These are phyloP conservation scores for Oncopodura yosiiana DNA, from an alignment of 1,140 invertebrate genomes.

Conservation along the genomic window DNA sequence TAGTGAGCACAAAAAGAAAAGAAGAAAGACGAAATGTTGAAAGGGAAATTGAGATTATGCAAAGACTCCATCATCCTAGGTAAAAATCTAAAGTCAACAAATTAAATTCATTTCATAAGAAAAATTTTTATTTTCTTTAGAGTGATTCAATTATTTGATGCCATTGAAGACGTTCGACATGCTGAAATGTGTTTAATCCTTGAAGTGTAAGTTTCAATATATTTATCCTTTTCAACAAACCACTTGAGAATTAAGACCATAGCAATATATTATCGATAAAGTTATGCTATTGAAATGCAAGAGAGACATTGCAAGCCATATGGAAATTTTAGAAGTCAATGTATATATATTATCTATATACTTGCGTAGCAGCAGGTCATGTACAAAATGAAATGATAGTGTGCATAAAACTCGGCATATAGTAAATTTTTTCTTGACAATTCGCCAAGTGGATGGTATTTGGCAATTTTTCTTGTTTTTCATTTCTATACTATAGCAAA, in stretches of 20 bases:
- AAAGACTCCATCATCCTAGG: constrained; percentile 78
- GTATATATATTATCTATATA: too few species aligned
- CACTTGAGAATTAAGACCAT: neutral
- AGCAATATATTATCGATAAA: too few species aligned
- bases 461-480: constrained; percentile 1
- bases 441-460: constrained; percentile 7
- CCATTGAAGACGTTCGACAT: constrained; percentile 67
- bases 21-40: constrained; percentile 85
- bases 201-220: constrained; percentile 72
- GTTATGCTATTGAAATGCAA: too few species aligned
- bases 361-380: too few species aligned
- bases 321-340: too few species aligned
- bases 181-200: constrained; percentile 89
- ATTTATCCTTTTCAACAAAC: neutral
- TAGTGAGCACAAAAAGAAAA: constrained; percentile 65
- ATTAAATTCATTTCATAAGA: too few species aligned
- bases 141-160: constrained; percentile 91
- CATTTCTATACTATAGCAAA: too few species aligned
- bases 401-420: too few species aligned
- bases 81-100: too few species aligned
- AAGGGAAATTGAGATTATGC: constrained; percentile 94
- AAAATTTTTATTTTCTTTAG: too few species aligned
- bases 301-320: too few species aligned
- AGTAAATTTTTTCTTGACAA: neutral
- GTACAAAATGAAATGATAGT: too few species aligned